Percentiles rank a stretch among this genome's conserved stretches.
Conservation (phyloP, 2,113 vertebrate species). For the Mobula birostris region DNA sequence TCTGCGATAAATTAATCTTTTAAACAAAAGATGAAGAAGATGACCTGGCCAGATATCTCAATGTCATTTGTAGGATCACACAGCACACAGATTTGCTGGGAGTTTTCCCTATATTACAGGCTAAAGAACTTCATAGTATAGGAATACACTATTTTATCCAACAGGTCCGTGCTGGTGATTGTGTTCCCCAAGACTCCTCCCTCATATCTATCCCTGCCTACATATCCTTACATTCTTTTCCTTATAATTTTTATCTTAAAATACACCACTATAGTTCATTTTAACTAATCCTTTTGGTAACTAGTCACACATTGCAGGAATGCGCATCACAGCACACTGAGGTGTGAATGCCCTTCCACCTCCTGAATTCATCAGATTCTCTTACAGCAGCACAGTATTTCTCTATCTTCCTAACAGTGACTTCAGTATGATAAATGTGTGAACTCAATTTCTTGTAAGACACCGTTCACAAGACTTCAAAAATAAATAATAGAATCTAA, state of each 20-base stretch:
- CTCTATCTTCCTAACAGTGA: neutral
- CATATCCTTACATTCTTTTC: neutral
- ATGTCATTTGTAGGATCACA: neutral
- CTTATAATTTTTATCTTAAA: neutral
- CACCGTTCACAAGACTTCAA: conserved; percentile 17
- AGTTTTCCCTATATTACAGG: neutral
- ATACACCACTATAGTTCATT: neutral
- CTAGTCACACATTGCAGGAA: neutral
- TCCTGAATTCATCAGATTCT: neutral
- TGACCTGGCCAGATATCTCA: neutral
- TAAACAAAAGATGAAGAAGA: neutral
- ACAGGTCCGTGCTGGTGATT: neutral
- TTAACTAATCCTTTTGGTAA: neutral
- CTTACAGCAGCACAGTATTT: neutral
- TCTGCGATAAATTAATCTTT: neutral
- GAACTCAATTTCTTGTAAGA: conserved; percentile 17
- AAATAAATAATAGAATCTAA: conserved; percentile 16
- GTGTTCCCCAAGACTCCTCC: neutral
- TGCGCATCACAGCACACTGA: neutral
- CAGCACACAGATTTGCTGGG: neutral
- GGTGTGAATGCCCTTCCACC: neutral
- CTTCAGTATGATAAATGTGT: neutral
- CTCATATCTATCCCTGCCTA: neutral
- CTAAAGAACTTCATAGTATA: neutral
- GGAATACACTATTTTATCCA: neutral